Evolutionary conservation across 2,113 vertebrate species (phyloP).

Genomic region (Felis chaus): DNA sequence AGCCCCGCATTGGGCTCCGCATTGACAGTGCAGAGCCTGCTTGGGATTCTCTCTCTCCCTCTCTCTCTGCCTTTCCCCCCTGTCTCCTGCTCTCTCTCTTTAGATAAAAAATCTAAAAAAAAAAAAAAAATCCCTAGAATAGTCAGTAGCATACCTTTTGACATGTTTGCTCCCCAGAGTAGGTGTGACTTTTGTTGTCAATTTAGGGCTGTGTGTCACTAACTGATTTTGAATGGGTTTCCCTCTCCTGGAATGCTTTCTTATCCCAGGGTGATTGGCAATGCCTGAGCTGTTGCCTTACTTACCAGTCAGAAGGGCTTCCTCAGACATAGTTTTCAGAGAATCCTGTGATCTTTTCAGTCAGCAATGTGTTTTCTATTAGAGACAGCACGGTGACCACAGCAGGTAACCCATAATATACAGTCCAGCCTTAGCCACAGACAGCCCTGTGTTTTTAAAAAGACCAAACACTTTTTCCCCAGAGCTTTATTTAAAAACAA

Average conservation of each 20-base stretch:
- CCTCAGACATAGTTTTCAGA: background rate
- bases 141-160: background rate
- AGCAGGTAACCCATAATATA: background rate
- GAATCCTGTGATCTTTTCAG: slow-evolving; percentile 1
- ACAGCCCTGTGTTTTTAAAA: background rate
- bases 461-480: background rate
- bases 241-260: background rate
- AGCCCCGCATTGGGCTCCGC: too few species aligned
- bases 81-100: too few species aligned
- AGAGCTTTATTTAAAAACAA: background rate
- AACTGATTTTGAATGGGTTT: background rate
- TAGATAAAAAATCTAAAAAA: too few species aligned
- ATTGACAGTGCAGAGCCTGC: too few species aligned
- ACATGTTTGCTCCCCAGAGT: background rate
- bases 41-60: too few species aligned
- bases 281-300: background rate
- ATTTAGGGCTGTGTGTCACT: background rate
- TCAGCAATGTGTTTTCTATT: slow-evolving; percentile 17
- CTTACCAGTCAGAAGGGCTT: background rate
- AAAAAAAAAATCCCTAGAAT: background rate
- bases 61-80: too few species aligned
- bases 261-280: background rate
- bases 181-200: background rate
- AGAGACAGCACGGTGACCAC: background rate
- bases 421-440: background rate